Evolutionary conservation across 2,888 invertebrate genomes (phyloP).

Genomic region (Venusia cambrica): DNA sequence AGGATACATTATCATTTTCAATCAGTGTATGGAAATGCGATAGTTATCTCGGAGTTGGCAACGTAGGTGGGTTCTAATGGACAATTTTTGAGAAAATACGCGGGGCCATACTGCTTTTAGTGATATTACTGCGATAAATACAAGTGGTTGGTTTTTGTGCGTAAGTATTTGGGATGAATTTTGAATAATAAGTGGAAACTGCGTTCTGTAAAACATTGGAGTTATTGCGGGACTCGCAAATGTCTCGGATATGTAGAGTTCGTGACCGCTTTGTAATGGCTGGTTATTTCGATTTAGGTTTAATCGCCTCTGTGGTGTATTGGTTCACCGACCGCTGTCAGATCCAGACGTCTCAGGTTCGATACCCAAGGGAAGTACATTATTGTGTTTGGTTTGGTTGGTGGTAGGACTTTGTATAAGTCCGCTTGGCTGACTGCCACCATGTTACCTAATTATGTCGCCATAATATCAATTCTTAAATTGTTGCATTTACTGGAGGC

Average conservation of each 20-base stretch:
- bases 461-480: too few relatives aligned
- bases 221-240: slow-evolving; percentile 7
- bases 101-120: slow-evolving; percentile 16
- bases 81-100: slow-evolving; percentile 20
- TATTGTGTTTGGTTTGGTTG: too few relatives aligned
- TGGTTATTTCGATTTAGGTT: too few relatives aligned
- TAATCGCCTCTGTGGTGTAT: too few relatives aligned
- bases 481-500: too few relatives aligned
- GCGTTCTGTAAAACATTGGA: slow-evolving; percentile 9
- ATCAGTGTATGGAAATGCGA: slow-evolving; percentile 21
- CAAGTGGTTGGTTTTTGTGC: slow-evolving; percentile 5
- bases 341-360: too few relatives aligned
- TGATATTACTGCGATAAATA: slow-evolving; percentile 22
- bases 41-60: slow-evolving; percentile 21
- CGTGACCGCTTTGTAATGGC: slow-evolving; percentile 7
- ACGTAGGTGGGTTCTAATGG: slow-evolving; percentile 18
- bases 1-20: slow-evolving; percentile 29
- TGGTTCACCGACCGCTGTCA: too few relatives aligned
- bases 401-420: too few relatives aligned
- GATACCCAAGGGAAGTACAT: too few relatives aligned
- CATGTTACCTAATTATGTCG: too few relatives aligned
- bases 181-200: slow-evolving; percentile 13
- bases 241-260: slow-evolving; percentile 5
- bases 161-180: slow-evolving; percentile 16
- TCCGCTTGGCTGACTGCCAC: too few relatives aligned